Percentiles rank a stretch among this genome's conserved stretches.
Evolutionary conservation across 2,888 invertebrate genomes (phyloP).

Genomic region (Abscondita cerata): DNA sequence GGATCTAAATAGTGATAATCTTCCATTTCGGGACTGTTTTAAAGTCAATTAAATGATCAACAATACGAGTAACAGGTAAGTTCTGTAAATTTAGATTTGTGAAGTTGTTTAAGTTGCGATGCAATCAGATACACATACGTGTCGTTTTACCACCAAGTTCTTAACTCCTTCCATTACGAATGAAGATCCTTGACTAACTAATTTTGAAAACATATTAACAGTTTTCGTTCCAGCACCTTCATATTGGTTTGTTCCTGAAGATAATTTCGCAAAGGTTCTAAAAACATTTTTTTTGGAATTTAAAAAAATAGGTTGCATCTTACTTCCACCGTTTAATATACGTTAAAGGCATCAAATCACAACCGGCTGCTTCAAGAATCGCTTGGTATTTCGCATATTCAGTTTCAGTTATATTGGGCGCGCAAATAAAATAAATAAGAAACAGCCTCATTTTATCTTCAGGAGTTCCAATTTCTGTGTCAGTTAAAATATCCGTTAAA

Average conservation of each 20-base stretch:
- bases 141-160: slow-evolving; percentile 97
- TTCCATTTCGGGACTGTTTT: slow-evolving; percentile 79
- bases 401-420: slow-evolving; percentile 76
- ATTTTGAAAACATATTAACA: slow-evolving; percentile 97
- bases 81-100: slow-evolving; percentile 66
- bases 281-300: no score
- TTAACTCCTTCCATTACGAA: slow-evolving; percentile 99
- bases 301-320: no score
- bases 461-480: slow-evolving; percentile 84
- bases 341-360: slow-evolving; percentile 84
- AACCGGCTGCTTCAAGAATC: slow-evolving; percentile 80
- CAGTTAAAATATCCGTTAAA: slow-evolving; percentile 85
- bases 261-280: slow-evolving; percentile 81
- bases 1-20: slow-evolving; percentile 96
- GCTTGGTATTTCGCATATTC: slow-evolving; percentile 85
- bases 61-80: slow-evolving; percentile 91
- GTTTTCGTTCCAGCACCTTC: slow-evolving; percentile 95
- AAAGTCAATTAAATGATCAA: slow-evolving; percentile 87
- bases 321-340: slow-evolving; percentile 94
- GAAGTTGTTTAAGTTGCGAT: no score
- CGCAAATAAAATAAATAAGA: slow-evolving; percentile 90
- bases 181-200: slow-evolving; percentile 95
- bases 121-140: slow-evolving; percentile 70
- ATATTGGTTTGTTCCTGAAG: slow-evolving; percentile 77
- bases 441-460: slow-evolving; percentile 95